Percentiles rank a stretch among this genome's conserved stretches.
These are phyloP conservation scores for Taurulus bubalis DNA, from an alignment of 2,113 vertebrate genomes.

Conservation along the genomic window DNA sequence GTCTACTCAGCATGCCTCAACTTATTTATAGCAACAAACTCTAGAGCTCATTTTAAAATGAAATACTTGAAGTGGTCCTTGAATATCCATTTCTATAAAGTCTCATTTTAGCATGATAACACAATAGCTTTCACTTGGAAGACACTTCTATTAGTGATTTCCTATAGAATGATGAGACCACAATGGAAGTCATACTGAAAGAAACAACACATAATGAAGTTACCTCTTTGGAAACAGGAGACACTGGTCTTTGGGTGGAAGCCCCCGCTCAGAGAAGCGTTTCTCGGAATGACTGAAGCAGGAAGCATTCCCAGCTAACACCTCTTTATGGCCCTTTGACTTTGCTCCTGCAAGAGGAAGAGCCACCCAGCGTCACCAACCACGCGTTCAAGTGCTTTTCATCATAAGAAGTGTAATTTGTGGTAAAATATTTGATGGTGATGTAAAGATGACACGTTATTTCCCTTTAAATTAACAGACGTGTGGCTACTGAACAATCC, in stretches of 20 bases:
- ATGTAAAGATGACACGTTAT: not conserved
- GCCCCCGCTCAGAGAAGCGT: conserved; percentile 2
- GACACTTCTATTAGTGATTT: not conserved
- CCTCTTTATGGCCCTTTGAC: conserved; percentile 83
- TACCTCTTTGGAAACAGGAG: not conserved
- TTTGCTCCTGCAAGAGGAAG: conserved; percentile 79
- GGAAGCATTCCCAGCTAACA: conserved; percentile 59
- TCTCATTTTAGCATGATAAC: not conserved
- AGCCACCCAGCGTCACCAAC: conserved; percentile 38
- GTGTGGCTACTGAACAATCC: not conserved
- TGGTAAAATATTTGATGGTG: not conserved
- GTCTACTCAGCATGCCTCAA: not conserved
- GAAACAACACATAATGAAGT: not conserved
- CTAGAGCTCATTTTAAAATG: not conserved
- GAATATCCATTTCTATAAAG: not conserved
- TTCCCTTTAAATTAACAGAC: not conserved
- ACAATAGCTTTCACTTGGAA: not conserved
- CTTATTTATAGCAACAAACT: not conserved
- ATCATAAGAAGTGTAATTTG: not conserved
- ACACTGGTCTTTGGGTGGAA: not conserved
- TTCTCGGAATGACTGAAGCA: conserved; percentile 48
- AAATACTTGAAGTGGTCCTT: not conserved
- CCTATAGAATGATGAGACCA: not conserved
- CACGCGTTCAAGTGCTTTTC: not conserved
- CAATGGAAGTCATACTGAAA: not conserved